phyloP scores from a whole-genome alignment of 2,797 vertebrate genomes.

The Notoglanidium macrostoma region DNA sequence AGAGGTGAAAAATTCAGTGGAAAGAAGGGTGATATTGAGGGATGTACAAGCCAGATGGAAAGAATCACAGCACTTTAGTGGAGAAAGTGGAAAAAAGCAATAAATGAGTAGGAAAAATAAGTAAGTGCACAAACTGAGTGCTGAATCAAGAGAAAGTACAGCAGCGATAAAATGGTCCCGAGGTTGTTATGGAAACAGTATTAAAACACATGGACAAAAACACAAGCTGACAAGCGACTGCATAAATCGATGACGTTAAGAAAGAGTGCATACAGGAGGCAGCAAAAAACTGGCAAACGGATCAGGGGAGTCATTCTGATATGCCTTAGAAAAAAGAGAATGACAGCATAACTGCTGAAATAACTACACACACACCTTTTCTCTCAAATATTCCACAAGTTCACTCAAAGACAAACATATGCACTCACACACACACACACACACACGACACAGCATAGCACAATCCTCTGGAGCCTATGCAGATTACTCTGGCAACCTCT shows the following conservation, averaged over 20 bases:
- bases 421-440: slow-evolving; percentile 2
- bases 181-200: slow-evolving; percentile 55
- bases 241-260: slow-evolving; percentile 54
- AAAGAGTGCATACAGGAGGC: slow-evolving; percentile 21
- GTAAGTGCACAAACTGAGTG: slow-evolving; percentile 38
- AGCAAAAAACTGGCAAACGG: slow-evolving; percentile 9
- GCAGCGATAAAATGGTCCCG: slow-evolving; percentile 30
- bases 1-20: background rate
- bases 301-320: slow-evolving; percentile 41
- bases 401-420: background rate
- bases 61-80: background rate
- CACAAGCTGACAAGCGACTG: slow-evolving; percentile 41
- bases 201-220: slow-evolving; percentile 45
- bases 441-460: background rate
- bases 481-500: background rate
- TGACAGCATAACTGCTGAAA: slow-evolving; percentile 12
- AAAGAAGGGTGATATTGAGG: background rate
- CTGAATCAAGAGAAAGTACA: slow-evolving; percentile 42
- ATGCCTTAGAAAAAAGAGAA: slow-evolving; percentile 22
- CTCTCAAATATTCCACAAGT: background rate
- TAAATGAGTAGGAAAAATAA: slow-evolving; percentile 18
- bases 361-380: slow-evolving; percentile 17
- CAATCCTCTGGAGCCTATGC: background rate
- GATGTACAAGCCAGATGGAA: background rate
- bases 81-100: background rate